These are phyloP conservation scores for Lasiommata megera DNA, from an alignment of 2,888 invertebrate genomes.

Conservation along the genomic window DNA sequence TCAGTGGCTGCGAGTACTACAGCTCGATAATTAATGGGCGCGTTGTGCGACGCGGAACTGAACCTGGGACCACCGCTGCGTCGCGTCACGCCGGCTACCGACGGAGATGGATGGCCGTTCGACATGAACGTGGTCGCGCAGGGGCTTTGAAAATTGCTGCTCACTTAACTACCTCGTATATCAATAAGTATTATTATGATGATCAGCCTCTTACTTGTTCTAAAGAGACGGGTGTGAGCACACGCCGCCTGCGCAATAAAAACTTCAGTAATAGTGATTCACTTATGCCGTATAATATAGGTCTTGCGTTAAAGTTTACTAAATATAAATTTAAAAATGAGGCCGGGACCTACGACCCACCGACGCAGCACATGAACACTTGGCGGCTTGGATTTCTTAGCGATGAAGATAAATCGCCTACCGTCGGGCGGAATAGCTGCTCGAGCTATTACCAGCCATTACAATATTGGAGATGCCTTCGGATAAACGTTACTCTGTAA, in stretches of 20 bases:
- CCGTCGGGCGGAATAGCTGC: neutral
- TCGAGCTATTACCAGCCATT: neutral
- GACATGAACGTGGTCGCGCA: neutral
- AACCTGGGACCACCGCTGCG: slow-evolving; percentile 48
- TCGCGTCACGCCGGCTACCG: slow-evolving; percentile 12
- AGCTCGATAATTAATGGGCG: slow-evolving; percentile 51
- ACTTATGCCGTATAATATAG: too few relatives aligned
- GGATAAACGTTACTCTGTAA: neutral
- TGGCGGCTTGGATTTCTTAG: neutral
- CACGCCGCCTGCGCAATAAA: too few relatives aligned
- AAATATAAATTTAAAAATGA: too few relatives aligned
- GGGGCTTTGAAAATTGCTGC: neutral
- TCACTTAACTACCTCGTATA: neutral
- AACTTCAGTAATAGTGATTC: too few relatives aligned
- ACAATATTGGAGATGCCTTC: neutral
- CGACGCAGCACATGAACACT: neutral
- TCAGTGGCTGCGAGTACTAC: slow-evolving; percentile 31
- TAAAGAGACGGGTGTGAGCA: too few relatives aligned
- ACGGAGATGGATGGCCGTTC: slow-evolving; percentile 22
- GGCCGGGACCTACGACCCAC: slow-evolving; percentile 1
- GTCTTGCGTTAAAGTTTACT: too few relatives aligned
- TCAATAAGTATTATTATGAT: too few relatives aligned
- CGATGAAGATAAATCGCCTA: slow-evolving; percentile 8
- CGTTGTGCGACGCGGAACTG: slow-evolving; percentile 40
- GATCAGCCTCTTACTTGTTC: too few relatives aligned